Percentiles rank a stretch among this genome's conserved stretches.
Conservation (phyloP, 2,797 vertebrate species). For the Danio aesculapii region DNA sequence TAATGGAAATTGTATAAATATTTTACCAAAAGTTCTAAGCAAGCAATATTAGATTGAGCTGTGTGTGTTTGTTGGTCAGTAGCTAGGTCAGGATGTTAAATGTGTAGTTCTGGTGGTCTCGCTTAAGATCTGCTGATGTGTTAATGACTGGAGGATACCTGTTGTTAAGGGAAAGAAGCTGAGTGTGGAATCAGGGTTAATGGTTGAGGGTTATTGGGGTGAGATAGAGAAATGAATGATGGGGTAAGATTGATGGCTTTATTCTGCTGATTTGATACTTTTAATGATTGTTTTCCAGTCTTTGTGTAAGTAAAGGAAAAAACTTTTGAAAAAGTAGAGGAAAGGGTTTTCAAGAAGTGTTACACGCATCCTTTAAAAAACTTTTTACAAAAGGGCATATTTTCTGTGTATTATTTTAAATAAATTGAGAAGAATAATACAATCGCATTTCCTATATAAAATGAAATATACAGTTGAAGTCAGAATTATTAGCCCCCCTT, state of each 20-base stretch:
- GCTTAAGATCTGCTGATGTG: conserved; percentile 19
- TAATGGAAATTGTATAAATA: too few relatives aligned
- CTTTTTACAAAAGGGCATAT: neutral
- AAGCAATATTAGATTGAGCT: neutral
- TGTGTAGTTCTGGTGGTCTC: neutral
- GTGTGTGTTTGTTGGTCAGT: neutral
- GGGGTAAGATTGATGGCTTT: conserved; percentile 52
- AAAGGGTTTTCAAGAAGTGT: neutral
- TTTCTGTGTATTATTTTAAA: neutral
- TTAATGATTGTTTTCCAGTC: conserved; percentile 7
- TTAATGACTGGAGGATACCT: conserved; percentile 58
- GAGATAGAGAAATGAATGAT: conserved; percentile 32
- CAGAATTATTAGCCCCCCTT: too few relatives aligned
- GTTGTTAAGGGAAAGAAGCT: conserved; percentile 48
- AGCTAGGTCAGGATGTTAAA: neutral
- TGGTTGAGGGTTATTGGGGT: conserved; percentile 47
- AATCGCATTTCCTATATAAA: too few relatives aligned
- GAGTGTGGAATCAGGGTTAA: conserved; percentile 29
- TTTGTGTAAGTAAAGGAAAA: conserved; percentile 42
- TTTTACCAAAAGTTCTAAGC: neutral
- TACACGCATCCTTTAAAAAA: neutral
- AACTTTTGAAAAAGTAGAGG: neutral
- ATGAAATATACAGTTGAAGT: too few relatives aligned
- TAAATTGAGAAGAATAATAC: neutral
- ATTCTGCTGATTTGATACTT: conserved; percentile 50